Evolutionary conservation across 2,888 invertebrate species (phyloP).

Genomic region (Lepidocyrtinus sp.): DNA sequence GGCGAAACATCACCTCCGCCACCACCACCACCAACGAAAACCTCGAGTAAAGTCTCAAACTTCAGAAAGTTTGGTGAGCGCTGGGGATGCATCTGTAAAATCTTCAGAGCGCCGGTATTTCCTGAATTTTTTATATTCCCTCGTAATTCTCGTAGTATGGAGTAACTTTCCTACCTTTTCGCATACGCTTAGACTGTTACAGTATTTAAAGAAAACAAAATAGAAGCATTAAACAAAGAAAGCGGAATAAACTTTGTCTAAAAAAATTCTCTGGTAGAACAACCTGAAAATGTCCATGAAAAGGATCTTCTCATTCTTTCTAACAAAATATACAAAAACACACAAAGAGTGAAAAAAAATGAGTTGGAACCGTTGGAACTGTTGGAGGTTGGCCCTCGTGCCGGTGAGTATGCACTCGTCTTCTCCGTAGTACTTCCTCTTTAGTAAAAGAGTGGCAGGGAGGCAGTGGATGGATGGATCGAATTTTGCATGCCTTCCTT

Average conservation of each 20-base stretch:
- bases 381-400: not conserved
- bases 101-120: conserved; percentile 66
- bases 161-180: conserved; percentile 14
- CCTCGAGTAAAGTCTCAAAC: conserved; percentile 65
- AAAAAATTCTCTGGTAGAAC: not conserved
- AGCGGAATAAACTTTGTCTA: not conserved
- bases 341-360: not conserved
- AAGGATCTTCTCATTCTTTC: not conserved
- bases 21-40: conserved; percentile 49
- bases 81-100: conserved; percentile 66
- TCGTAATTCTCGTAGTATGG: conserved; percentile 46
- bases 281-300: conserved; percentile 4
- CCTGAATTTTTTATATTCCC: conserved; percentile 59
- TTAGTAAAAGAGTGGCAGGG: too few species aligned
- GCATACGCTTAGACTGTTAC: too few species aligned
- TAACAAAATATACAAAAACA: not conserved
- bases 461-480: conserved; percentile 28
- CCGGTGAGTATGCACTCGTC: not conserved
- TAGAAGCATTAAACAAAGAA: not conserved
- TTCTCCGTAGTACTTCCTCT: conserved; percentile 10
- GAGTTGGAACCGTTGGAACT: too few species aligned
- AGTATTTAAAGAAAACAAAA: conserved; percentile 9
- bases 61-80: conserved; percentile 66
- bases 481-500: conserved; percentile 27
- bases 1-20: conserved; percentile 32